Evolutionary conservation across 2,797 vertebrate genomes (phyloP).

Genomic region (Sylvilagus floridanus): DNA sequence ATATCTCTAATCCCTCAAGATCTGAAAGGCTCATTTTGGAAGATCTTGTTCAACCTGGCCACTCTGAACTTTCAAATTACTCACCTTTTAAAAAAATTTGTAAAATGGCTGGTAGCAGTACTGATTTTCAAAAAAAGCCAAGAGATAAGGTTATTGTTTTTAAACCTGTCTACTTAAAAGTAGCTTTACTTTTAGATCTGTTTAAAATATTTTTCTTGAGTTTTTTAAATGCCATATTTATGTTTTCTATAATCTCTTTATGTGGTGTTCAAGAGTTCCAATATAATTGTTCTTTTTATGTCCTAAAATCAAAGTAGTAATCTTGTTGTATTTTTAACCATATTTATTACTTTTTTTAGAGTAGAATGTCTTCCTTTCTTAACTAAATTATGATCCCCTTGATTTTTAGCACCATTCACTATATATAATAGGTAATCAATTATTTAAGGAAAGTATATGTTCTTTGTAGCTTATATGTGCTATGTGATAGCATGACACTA

Average conservation of each 20-base stretch:
- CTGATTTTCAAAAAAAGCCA: conserved; percentile 80
- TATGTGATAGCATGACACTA: background rate
- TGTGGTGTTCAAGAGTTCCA: conserved; percentile 38
- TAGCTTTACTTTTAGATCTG: conserved; percentile 28
- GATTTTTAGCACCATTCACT: conserved; percentile 1
- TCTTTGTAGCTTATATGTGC: conserved; percentile 17
- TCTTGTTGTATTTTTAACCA: background rate
- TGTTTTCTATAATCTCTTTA: conserved; percentile 61
- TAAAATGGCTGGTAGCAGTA: conserved; percentile 73
- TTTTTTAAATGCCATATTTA: conserved; percentile 47
- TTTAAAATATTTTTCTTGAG: conserved; percentile 53
- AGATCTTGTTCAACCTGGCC: conserved; percentile 84
- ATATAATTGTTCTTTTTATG: conserved; percentile 18
- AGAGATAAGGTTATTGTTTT: conserved; percentile 84
- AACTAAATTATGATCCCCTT: conserved; percentile 28
- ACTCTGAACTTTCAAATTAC: conserved; percentile 73
- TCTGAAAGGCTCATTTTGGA: conserved; percentile 84
- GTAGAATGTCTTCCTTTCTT: conserved; percentile 47
- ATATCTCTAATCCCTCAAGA: conserved; percentile 70
- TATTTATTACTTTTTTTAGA: conserved; percentile 57
- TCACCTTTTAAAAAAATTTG: conserved; percentile 75
- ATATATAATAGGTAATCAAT: background rate
- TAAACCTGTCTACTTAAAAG: conserved; percentile 57
- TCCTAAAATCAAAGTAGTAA: conserved; percentile 41
- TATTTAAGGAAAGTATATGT: conserved; percentile 21